Evolutionary conservation across 2,113 vertebrate species (phyloP).

Genomic region (Pangasianodon gigas): DNA sequence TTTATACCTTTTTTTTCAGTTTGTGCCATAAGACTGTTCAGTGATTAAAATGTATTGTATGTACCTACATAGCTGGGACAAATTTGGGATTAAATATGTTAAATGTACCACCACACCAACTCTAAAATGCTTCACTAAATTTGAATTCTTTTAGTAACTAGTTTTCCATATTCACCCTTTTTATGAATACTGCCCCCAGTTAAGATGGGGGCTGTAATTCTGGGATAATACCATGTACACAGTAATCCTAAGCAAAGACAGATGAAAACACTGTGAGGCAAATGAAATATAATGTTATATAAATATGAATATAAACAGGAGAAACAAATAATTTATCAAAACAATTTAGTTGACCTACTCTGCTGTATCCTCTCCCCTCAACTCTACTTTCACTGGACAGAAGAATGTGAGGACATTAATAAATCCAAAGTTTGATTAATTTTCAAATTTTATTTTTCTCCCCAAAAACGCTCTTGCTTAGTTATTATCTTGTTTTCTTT

Average conservation of each 20-base stretch:
- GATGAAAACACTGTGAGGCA: background rate
- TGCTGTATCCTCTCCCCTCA: background rate
- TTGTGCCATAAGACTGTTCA: background rate
- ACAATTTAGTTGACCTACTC: background rate
- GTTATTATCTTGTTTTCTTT: background rate
- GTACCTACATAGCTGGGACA: background rate
- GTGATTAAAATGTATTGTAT: background rate
- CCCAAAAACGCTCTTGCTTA: background rate
- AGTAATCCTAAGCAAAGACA: background rate
- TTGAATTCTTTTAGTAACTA: background rate
- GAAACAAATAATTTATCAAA: background rate
- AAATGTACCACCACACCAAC: background rate
- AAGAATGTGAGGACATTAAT: too few relatives aligned
- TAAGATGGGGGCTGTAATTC: background rate
- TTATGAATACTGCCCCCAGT: background rate
- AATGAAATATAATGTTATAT: constrained; percentile 1
- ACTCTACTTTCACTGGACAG: background rate
- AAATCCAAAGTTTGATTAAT: too few relatives aligned
- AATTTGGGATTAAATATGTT: background rate
- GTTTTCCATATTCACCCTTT: background rate
- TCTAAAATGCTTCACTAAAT: background rate
- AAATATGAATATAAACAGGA: background rate
- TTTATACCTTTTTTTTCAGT: background rate
- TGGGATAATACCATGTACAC: background rate
- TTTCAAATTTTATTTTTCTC: too few relatives aligned